phyloP scores from a whole-genome alignment of 2,888 invertebrate species.

The Drosophila stalkeri region DNA sequence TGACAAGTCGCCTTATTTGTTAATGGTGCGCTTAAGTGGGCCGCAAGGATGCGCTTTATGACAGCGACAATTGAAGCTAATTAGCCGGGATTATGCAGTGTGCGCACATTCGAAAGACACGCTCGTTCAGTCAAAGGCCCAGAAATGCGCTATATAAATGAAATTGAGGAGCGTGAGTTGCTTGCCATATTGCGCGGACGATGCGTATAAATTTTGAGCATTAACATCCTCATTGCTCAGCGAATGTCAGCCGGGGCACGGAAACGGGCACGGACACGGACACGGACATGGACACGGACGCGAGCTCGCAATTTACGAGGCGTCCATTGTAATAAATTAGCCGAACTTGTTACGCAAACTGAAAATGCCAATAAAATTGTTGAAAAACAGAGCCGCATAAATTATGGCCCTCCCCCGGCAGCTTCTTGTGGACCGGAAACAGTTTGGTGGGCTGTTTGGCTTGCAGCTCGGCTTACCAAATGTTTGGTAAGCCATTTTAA shows the following conservation, averaged over 20 bases:
- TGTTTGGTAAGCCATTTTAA: slow-evolving; percentile 46
- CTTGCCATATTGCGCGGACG: slow-evolving; percentile 35
- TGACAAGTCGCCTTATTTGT: slow-evolving; percentile 37
- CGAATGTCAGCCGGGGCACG: slow-evolving; percentile 40
- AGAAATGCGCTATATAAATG: slow-evolving; percentile 52
- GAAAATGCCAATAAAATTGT: slow-evolving; percentile 73
- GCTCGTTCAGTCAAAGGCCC: not conserved
- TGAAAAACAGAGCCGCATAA: slow-evolving; percentile 60
- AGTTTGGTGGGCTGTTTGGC: not conserved
- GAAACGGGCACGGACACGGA: slow-evolving; percentile 5
- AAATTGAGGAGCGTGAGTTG: slow-evolving; percentile 60
- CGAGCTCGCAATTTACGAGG: slow-evolving; percentile 68
- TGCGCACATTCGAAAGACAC: slow-evolving; percentile 28
- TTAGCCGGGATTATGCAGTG: slow-evolving; percentile 61
- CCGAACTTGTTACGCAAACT: slow-evolving; percentile 67
- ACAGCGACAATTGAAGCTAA: slow-evolving; percentile 69
- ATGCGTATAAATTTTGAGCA: slow-evolving; percentile 61
- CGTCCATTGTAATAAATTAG: slow-evolving; percentile 76
- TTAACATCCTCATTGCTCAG: slow-evolving; percentile 62
- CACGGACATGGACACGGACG: slow-evolving; percentile 4
- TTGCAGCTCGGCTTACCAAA: slow-evolving; percentile 11
- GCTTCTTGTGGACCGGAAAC: not conserved
- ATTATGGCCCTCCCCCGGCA: slow-evolving; percentile 38
- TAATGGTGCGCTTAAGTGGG: slow-evolving; percentile 46
- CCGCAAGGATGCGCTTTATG: slow-evolving; percentile 61